phyloP scores from a whole-genome alignment of 2,888 invertebrate species.

The Calameuta pallipes region DNA sequence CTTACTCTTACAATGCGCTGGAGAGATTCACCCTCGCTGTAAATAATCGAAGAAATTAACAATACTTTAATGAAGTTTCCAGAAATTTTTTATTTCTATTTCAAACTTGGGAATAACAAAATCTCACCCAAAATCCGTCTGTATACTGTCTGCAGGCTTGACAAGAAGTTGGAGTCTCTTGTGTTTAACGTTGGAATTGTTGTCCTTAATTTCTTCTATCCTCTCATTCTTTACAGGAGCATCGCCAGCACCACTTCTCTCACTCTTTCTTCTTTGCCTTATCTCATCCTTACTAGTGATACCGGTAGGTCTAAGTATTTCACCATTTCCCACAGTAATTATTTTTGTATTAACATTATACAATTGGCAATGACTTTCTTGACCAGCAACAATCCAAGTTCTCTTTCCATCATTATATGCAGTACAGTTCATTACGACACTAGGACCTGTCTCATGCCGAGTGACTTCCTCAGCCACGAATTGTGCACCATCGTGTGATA shows the following conservation, averaged over 20 bases:
- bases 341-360: conserved; percentile 75
- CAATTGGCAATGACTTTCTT: conserved; percentile 91
- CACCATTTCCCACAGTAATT: conserved; percentile 62
- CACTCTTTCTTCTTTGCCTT: conserved; percentile 71
- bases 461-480: conserved; percentile 90
- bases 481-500: conserved; percentile 84
- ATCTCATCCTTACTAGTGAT: conserved; percentile 54
- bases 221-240: conserved; percentile 22
- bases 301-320: conserved; percentile 68
- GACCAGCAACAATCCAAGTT: conserved; percentile 87
- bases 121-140: conserved; percentile 83
- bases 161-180: conserved; percentile 80
- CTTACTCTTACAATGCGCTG: conserved; percentile 89
- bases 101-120: background rate
- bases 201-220: conserved; percentile 47
- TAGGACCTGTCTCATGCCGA: conserved; percentile 88
- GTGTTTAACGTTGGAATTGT: conserved; percentile 50
- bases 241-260: conserved; percentile 46
- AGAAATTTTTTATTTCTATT: background rate
- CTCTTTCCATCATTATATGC: conserved; percentile 79
- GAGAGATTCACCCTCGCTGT: conserved; percentile 77
- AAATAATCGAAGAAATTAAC: conserved; percentile 29
- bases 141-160: conserved; percentile 82
- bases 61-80: conserved; percentile 1
- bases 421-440: conserved; percentile 92